A percentile compares a stretch with the other conserved stretches of the same genome.
phyloP scores from a whole-genome alignment of 2,113 vertebrate genomes.

The Austrofundulus limnaeus region DNA sequence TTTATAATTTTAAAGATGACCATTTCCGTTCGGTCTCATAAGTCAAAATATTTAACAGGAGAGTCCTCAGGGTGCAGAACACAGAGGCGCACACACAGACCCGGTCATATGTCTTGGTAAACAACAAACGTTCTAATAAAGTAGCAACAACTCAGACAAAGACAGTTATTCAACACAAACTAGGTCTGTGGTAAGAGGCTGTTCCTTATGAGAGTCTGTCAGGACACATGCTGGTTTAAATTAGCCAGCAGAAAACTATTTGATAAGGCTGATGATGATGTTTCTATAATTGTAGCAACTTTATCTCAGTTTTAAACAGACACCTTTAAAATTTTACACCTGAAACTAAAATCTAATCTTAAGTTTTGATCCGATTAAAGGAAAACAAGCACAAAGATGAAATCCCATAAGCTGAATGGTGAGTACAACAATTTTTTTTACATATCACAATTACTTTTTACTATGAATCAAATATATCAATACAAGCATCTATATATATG shows the following conservation, averaged over 20 bases:
- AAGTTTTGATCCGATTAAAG: not conserved
- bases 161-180: conserved; percentile 53
- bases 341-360: not conserved
- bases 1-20: no score
- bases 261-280: no score
- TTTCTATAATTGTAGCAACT: no score
- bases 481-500: not conserved
- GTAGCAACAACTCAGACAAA: conserved; percentile 52
- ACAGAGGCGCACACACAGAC: conserved; percentile 23
- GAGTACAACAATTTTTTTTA: conserved; percentile 26
- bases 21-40: not conserved
- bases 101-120: conserved; percentile 56
- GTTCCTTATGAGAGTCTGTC: conserved; percentile 21
- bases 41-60: conserved; percentile 2
- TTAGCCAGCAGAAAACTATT: conserved; percentile 27
- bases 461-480: not conserved
- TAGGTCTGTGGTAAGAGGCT: conserved; percentile 8
- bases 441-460: not conserved
- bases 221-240: conserved; percentile 14
- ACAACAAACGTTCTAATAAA: conserved; percentile 34
- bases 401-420: conserved; percentile 37
- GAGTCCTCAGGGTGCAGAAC: conserved; percentile 12
- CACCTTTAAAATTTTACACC: not conserved
- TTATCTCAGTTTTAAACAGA: no score
- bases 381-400: not conserved